Conservation (phyloP, 2,888 invertebrate species). For the Malacosoma neustria region DNA sequence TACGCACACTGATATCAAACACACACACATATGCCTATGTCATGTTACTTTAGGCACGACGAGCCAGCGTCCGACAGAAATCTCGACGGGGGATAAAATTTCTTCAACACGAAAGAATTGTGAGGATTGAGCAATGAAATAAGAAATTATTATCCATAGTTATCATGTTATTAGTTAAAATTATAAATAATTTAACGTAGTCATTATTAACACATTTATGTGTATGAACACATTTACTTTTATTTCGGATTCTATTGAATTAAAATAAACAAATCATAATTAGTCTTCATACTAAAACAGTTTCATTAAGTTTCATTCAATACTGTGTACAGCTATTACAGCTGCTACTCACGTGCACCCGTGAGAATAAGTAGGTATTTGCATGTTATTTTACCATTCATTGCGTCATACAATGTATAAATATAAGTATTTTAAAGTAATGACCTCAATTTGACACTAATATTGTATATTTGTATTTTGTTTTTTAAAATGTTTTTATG, state of each 20-base stretch:
- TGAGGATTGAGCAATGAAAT: conserved; percentile 34
- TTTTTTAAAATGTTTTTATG: conserved; percentile 34
- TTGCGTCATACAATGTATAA: background rate
- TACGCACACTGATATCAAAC: conserved; percentile 17
- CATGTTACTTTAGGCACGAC: conserved; percentile 36
- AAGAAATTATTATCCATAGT: no score
- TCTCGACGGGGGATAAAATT: conserved; percentile 66
- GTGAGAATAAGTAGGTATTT: background rate
- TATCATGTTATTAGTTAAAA: no score
- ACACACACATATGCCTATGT: conserved; percentile 24
- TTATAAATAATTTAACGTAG: no score
- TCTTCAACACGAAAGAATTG: conserved; percentile 48
- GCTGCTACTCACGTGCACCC: background rate
- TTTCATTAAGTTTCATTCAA: background rate
- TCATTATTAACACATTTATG: no score
- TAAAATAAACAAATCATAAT: no score
- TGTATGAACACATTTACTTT: no score
- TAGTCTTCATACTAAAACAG: background rate
- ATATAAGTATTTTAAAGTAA: background rate
- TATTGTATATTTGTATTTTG: background rate
- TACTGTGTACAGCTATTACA: background rate
- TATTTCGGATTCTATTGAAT: no score
- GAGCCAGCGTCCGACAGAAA: conserved; percentile 58
- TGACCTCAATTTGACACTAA: background rate
- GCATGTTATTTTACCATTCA: background rate